phyloP scores from a whole-genome alignment of 2,888 invertebrate genomes.

The Acleris emargana region DNA sequence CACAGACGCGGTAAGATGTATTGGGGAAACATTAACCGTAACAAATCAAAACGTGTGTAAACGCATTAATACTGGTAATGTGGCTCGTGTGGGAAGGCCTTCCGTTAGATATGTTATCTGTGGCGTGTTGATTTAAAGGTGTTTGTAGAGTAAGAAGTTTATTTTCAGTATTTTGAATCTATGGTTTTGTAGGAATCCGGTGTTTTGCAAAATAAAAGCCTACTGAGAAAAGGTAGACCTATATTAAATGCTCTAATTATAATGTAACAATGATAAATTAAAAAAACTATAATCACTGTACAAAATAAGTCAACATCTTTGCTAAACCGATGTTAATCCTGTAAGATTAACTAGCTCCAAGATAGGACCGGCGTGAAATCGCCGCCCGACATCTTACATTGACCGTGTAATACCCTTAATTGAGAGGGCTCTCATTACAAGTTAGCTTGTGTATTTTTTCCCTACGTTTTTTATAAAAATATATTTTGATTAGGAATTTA shows the following conservation, averaged over 20 bases:
- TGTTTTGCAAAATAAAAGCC: not conserved
- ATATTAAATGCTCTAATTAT: too few species aligned
- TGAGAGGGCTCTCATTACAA: conserved; percentile 6
- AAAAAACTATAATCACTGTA: not conserved
- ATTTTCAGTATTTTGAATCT: too few species aligned
- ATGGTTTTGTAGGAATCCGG: not conserved
- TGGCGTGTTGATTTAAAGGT: conserved; percentile 35
- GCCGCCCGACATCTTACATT: conserved; percentile 31
- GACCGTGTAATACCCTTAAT: conserved; percentile 26
- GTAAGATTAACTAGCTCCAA: conserved; percentile 30
- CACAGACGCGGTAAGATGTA: conserved; percentile 41
- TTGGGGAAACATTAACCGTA: conserved; percentile 41
- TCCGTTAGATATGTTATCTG: conserved; percentile 35
- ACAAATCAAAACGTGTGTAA: conserved; percentile 35
- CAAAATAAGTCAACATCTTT: conserved; percentile 1
- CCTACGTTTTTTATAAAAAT: too few species aligned
- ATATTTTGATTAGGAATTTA: too few species aligned
- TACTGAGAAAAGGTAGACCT: too few species aligned
- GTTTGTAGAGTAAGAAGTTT: not conserved
- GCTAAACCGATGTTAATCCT: conserved; percentile 36
- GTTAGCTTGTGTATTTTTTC: not conserved
- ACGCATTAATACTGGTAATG: conserved; percentile 36
- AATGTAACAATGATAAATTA: not conserved
- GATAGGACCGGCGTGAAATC: conserved; percentile 22
- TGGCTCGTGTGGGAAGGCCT: conserved; percentile 33